Evolutionary conservation across 2,113 vertebrate genomes (phyloP).

Genomic region (Hippoglossus stenolepis): DNA sequence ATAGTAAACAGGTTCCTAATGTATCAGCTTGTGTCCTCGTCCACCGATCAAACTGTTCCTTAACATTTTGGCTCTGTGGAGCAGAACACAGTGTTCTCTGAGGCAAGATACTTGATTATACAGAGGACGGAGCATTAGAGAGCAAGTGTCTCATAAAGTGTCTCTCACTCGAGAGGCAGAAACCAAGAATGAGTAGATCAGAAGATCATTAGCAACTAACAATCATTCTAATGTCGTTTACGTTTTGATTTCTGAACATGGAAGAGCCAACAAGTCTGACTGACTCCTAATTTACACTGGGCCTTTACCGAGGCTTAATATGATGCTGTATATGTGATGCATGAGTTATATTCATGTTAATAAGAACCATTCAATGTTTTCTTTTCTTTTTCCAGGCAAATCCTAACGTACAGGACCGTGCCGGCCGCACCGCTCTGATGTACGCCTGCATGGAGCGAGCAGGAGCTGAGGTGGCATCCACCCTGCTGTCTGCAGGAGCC

Average conservation of each 20-base stretch:
- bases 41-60: neutral
- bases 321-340: no score
- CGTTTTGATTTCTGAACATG: neutral
- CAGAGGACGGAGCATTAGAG: neutral
- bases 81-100: slow-evolving; percentile 3
- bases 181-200: neutral
- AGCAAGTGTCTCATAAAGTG: neutral
- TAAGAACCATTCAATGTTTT: neutral
- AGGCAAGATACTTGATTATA: slow-evolving; percentile 7
- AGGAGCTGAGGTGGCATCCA: slow-evolving; percentile 65
- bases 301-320: neutral
- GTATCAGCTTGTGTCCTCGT: neutral
- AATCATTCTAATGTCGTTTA: neutral
- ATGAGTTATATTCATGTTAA: neutral
- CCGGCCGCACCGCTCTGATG: slow-evolving; percentile 81
- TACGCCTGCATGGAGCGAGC: slow-evolving; percentile 77
- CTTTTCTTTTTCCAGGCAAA: slow-evolving; percentile 53
- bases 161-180: neutral
- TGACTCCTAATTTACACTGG: neutral
- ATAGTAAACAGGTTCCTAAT: slow-evolving; percentile 38
- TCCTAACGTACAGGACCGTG: slow-evolving; percentile 76
- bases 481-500: slow-evolving; percentile 73
- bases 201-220: neutral
- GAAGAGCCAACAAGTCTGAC: neutral
- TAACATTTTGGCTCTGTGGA: neutral